Base-by-base conservation (phyloP, 1,140 invertebrate genomes). In the Zaprionus davidi region DNA sequence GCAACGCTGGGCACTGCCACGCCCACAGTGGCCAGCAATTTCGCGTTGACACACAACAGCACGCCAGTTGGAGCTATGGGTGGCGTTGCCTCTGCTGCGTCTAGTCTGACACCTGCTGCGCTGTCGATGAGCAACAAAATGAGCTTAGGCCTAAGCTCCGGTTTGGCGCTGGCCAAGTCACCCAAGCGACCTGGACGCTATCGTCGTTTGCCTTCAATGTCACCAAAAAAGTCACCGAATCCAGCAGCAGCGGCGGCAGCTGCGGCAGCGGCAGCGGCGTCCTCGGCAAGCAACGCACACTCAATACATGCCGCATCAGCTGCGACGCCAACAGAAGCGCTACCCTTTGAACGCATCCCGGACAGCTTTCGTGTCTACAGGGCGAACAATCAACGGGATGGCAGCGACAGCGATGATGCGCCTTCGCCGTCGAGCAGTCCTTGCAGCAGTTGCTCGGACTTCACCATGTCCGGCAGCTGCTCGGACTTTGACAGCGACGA, bases 331-430 rank as follows among this genome's bases (percentile, higher is more conserved):
- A 26, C 76, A n/a, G 84, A 92, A 9, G 62, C 79, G 1, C 49
- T 86, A 49, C 75, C 78, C 13, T 92, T 92, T 41, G 84, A 91
- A 57, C 86, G 87, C 44, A 93, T 93, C 34, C 92, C 92, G n/a
- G 92, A 93, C 41, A 93, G 91, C 44, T 93, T 93, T 79, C 91
- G 92, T 0, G 82, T 92, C 5, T 93, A 93, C 53, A 76, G 92
- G 6, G 92, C 86, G 3, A 92, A 92, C 63, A 92, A 81, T 51
- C 83, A 90, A 62, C 75, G 82, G 0, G 92, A 93, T 53, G 86
- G 71, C 0, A 92, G 91, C 58, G 92, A 93, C 6, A 93, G 91
- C 24, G 92, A 93, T 24, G 91, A 92, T 3, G 86, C 73, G 7
- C 81, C 90, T 62, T 91, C 92, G 2, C 80, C 82, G 66, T 90